A percentile compares a stretch with the other conserved stretches of the same genome.
Evolutionary conservation across 1,140 invertebrate species (phyloP).

Genomic region (Trichogramma pretiosum): DNA sequence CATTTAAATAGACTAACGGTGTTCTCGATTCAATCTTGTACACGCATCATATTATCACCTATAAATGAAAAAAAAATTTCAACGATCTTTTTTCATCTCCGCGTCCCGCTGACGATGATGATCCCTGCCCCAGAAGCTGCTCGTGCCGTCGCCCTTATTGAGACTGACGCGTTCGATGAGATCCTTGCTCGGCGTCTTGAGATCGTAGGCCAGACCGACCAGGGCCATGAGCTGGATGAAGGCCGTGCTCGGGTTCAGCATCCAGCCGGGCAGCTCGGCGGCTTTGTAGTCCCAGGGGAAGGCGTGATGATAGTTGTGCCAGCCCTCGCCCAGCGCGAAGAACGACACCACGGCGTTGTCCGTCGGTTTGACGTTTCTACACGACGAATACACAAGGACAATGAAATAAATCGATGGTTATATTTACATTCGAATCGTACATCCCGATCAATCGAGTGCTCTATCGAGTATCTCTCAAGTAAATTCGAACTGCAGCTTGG

Average conservation of each 20-base stretch:
- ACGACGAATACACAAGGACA: no score
- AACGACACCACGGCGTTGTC: conserved; percentile 43
- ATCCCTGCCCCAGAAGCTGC: conserved; percentile 26
- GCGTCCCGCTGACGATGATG: conserved; percentile 11
- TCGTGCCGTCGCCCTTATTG: conserved; percentile 33
- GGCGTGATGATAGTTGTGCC: conserved; percentile 65
- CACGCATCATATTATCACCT: background rate
- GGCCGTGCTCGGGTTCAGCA: conserved; percentile 49
- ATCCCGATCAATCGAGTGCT: no score
- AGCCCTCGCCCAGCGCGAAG: conserved; percentile 46
- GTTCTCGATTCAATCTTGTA: background rate
- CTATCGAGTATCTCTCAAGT: no score
- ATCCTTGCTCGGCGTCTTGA: conserved; percentile 31
- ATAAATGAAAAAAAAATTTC: background rate
- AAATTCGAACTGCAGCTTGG: no score
- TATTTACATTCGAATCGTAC: no score
- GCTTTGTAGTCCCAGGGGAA: conserved; percentile 61
- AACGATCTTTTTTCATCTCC: background rate
- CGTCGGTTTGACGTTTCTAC: conserved; percentile 51
- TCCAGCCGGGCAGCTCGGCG: conserved; percentile 44
- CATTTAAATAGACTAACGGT: background rate
- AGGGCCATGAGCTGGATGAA: conserved; percentile 54
- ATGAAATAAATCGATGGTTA: no score
- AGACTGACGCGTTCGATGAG: conserved; percentile 24
- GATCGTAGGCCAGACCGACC: conserved; percentile 53